Base-by-base conservation (phyloP, 2,113 vertebrate genomes). In the Brienomyrus brachyistius region DNA sequence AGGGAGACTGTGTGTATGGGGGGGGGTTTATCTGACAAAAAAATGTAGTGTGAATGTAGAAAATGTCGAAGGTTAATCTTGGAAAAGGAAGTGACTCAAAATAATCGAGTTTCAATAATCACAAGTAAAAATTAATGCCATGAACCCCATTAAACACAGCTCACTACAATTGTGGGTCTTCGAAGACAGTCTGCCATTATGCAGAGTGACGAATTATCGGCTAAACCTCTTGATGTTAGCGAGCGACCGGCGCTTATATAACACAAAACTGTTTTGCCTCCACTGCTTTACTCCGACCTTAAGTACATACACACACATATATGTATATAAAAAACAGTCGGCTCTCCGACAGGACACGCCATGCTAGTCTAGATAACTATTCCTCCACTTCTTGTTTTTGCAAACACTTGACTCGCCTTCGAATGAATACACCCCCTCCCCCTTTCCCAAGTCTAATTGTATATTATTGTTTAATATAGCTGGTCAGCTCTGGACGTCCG, bases 401-500 rank as follows among this genome's bases (percentile, higher is more conserved):
- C 84, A 86, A 86, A 86, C 84, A 52, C n/a, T 86, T 10, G 48
- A 52, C 21, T 86, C 23, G 54, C 54, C 35, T 59, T 35, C 35
- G 50, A 48, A 88, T 50, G 19, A 52, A 59, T 27, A 89, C 15
- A 40, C 11, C 7, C 80, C 77, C n/a, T n/a, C 50, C 80, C 51
- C 50, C 80, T 35, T 59, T 9, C 52, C 23, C n/a, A 11, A n/a
- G 45, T 52, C 88, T 51, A 50, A 86, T 54, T 35, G 40, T 56
- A 3, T 43, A 10, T 84, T 89, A 48, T 84, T 85, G 80, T 89
- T 84, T 89, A 40, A 83, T 89, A 35, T 19, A 31, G 45, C 87
- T 74, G 8, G 62, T 50, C 51, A 21, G 19, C 48, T n/a, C n/a
- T n/a, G 15, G 35, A 23, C 17, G 15, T 11, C 54, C 27, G 51